Evolutionary conservation across 2,888 invertebrate genomes (phyloP).

Genomic region (Liposcelis brunnea): DNA sequence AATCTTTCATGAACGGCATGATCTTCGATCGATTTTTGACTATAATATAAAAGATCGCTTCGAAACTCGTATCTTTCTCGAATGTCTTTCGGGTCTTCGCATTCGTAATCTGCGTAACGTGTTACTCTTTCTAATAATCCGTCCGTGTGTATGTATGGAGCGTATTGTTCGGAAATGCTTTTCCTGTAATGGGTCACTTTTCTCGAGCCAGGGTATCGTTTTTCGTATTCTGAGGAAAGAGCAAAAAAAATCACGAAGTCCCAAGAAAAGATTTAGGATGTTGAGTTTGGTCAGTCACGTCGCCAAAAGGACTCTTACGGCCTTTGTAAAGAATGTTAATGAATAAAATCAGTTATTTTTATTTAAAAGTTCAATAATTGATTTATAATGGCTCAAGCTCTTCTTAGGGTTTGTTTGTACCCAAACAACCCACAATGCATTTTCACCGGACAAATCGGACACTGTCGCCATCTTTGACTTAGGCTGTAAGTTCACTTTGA

Average conservation of each 20-base stretch:
- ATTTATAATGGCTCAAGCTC: too few relatives aligned
- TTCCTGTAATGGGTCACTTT: conserved; percentile 53
- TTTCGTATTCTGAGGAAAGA: conserved; percentile 34
- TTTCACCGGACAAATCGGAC: too few relatives aligned
- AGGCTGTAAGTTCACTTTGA: too few relatives aligned
- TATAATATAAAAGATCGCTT: conserved; percentile 39
- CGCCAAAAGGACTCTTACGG: too few relatives aligned
- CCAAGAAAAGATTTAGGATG: too few relatives aligned
- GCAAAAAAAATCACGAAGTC: not conserved
- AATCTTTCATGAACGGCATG: conserved; percentile 42
- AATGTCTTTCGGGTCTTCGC: conserved; percentile 25
- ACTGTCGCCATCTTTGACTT: too few relatives aligned
- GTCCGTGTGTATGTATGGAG: conserved; percentile 55
- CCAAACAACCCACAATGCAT: too few relatives aligned
- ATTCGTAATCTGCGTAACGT: conserved; percentile 41
- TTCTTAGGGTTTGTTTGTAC: too few relatives aligned
- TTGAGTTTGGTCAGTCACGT: too few relatives aligned
- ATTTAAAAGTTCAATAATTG: too few relatives aligned
- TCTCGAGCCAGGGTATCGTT: conserved; percentile 55
- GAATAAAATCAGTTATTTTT: too few relatives aligned
- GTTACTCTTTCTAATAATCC: conserved; percentile 49
- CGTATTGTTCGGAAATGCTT: conserved; percentile 55
- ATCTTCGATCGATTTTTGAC: conserved; percentile 33
- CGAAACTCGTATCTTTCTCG: conserved; percentile 38
- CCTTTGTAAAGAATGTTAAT: too few relatives aligned